phyloP scores from a whole-genome alignment of 1,140 invertebrate species.

The Hetaerina americana region DNA sequence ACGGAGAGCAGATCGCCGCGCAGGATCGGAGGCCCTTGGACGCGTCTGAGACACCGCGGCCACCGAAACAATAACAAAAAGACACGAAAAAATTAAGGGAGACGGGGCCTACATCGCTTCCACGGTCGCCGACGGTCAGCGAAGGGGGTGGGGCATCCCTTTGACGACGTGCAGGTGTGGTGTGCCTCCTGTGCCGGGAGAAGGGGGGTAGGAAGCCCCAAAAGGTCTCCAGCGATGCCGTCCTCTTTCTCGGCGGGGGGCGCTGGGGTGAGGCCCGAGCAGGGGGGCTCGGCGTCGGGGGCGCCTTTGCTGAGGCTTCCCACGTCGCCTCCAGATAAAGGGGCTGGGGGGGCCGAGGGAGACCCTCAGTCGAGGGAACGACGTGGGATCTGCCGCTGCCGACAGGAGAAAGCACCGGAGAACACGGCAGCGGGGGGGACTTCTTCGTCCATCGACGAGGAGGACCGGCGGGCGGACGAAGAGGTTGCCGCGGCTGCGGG shows the following conservation, averaged over 20 bases:
- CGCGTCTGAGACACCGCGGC: too few species aligned
- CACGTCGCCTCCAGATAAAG: background rate
- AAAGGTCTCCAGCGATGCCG: background rate
- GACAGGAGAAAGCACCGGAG: background rate
- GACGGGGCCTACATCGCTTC: too few species aligned
- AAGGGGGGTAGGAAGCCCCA: background rate
- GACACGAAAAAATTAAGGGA: too few species aligned
- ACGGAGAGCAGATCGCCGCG: too few species aligned
- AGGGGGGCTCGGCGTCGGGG: background rate
- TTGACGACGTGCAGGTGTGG: too few species aligned
- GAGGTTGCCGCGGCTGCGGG: background rate
- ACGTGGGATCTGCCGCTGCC: background rate
- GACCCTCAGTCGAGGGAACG: background rate
- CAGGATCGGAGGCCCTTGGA: too few species aligned
- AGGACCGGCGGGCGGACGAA: background rate
- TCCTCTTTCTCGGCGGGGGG: background rate
- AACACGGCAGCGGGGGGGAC: background rate
- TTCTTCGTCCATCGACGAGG: background rate
- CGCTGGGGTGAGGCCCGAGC: background rate
- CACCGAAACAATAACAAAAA: too few species aligned
- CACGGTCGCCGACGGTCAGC: too few species aligned
- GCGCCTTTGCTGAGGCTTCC: constrained; percentile 2
- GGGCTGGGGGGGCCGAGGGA: background rate
- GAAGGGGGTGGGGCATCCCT: too few species aligned
- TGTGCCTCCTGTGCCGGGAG: too few species aligned